Percentiles rank a stretch among this genome's conserved stretches.
Evolutionary conservation across 2,113 vertebrate species (phyloP).

Genomic region (Okapia johnstoni): DNA sequence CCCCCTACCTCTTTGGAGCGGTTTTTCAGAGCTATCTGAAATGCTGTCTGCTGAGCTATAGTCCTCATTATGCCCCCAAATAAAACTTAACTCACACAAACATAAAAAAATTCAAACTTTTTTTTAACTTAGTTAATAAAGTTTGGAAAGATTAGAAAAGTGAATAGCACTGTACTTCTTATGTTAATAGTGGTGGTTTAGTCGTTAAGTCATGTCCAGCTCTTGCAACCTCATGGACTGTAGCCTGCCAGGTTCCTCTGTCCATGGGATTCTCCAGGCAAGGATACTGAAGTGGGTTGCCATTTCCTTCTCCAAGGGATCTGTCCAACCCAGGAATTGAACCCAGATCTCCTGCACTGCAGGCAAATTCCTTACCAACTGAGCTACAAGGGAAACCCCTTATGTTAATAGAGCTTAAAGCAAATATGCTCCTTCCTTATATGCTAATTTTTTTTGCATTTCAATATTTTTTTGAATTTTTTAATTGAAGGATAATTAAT

Average conservation of each 20-base stretch:
- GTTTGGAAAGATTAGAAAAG: neutral
- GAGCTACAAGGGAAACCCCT: neutral
- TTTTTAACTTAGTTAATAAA: neutral
- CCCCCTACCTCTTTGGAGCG: neutral
- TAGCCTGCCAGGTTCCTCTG: neutral
- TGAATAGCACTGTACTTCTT: neutral
- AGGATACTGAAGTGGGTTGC: neutral
- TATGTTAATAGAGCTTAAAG: neutral
- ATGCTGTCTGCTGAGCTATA: neutral
- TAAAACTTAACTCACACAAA: neutral
- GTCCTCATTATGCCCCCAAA: neutral
- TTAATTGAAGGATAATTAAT: neutral
- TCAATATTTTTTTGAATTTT: neutral
- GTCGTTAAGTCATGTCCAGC: neutral
- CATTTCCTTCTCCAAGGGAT: neutral
- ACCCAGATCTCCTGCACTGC: neutral
- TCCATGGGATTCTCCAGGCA: neutral
- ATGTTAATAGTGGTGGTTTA: neutral
- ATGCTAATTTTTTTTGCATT: neutral
- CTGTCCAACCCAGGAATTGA: neutral
- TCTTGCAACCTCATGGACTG: neutral
- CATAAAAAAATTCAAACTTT: neutral
- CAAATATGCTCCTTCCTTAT: neutral
- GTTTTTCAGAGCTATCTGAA: neutral
- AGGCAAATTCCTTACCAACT: neutral